A percentile compares a stretch with the other conserved stretches of the same genome.
Evolutionary conservation across 2,797 vertebrate genomes (phyloP).

Genomic region (Triplophysa bombifrons): DNA sequence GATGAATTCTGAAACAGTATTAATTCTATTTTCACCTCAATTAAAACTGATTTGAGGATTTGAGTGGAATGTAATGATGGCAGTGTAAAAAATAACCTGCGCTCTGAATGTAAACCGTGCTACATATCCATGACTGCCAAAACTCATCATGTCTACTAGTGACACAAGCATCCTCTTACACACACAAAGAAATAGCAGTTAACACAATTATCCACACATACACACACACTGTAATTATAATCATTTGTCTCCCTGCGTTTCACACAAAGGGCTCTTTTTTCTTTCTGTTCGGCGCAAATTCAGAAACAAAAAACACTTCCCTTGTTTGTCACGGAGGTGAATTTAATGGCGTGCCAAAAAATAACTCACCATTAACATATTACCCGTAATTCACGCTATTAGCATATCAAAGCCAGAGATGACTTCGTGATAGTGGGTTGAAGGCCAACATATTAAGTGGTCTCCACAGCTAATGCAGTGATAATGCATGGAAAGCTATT

Average conservation of each 20-base stretch:
- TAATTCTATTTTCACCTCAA: constrained; percentile 6
- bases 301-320: constrained; percentile 57
- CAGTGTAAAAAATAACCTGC: constrained; percentile 22
- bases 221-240: constrained; percentile 31
- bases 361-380: constrained; percentile 69
- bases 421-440: constrained; percentile 33
- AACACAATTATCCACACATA: constrained; percentile 3
- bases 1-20: background rate
- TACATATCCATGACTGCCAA: constrained; percentile 4
- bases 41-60: constrained; percentile 3
- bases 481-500: constrained; percentile 43
- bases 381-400: constrained; percentile 69
- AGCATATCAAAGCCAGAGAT: constrained; percentile 58
- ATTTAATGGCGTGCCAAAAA: constrained; percentile 63
- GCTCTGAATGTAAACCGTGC: background rate
- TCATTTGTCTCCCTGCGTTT: constrained; percentile 11
- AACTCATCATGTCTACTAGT: background rate
- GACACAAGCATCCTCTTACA: constrained; percentile 11
- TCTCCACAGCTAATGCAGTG: constrained; percentile 39
- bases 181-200: constrained; percentile 34
- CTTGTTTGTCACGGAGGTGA: constrained; percentile 66
- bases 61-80: constrained; percentile 12
- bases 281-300: constrained; percentile 38
- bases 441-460: constrained; percentile 49
- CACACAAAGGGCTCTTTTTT: background rate